Evolutionary conservation across 2,888 invertebrate genomes (phyloP).

Genomic region (Capitulum mitella): DNA sequence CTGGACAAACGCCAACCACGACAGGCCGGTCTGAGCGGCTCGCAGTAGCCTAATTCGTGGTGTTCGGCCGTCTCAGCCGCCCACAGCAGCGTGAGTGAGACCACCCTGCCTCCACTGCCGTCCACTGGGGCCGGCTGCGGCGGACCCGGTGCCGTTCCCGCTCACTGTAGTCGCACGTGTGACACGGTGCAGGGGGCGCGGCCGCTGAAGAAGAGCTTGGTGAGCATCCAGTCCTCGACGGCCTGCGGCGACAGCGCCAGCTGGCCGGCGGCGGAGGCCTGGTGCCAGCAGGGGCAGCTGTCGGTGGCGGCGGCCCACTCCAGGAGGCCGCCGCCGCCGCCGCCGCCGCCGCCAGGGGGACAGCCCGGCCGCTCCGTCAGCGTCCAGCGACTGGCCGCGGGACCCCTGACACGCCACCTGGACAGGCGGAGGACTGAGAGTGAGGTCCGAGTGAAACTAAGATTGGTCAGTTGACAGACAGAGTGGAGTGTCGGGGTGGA

Average conservation of each 20-base stretch:
- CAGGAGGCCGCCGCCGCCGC: not conserved
- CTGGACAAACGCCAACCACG: not conserved
- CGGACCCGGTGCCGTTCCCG: not conserved
- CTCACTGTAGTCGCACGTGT: not conserved
- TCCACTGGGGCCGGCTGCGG: no score
- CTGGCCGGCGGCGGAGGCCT: not conserved
- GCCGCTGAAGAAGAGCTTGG: slow-evolving; percentile 12
- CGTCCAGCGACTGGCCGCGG: slow-evolving; percentile 48
- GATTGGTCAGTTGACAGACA: no score
- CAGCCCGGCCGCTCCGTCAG: slow-evolving; percentile 42
- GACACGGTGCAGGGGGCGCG: not conserved
- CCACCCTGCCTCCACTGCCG: no score
- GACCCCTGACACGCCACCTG: slow-evolving; percentile 38
- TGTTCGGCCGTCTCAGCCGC: no score
- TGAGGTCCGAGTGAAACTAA: no score
- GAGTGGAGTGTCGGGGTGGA: no score
- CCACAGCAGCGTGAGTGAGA: no score
- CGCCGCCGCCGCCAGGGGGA: no score
- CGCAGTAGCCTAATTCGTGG: no score
- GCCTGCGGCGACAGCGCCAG: slow-evolving; percentile 7
- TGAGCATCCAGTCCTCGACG: slow-evolving; percentile 23
- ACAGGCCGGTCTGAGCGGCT: not conserved
- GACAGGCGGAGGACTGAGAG: slow-evolving; percentile 32
- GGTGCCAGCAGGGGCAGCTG: slow-evolving; percentile 20
- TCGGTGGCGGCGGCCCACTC: slow-evolving; percentile 5